Evolutionary conservation across 1,140 invertebrate species (phyloP).

Genomic region (Brachionus angularis): DNA sequence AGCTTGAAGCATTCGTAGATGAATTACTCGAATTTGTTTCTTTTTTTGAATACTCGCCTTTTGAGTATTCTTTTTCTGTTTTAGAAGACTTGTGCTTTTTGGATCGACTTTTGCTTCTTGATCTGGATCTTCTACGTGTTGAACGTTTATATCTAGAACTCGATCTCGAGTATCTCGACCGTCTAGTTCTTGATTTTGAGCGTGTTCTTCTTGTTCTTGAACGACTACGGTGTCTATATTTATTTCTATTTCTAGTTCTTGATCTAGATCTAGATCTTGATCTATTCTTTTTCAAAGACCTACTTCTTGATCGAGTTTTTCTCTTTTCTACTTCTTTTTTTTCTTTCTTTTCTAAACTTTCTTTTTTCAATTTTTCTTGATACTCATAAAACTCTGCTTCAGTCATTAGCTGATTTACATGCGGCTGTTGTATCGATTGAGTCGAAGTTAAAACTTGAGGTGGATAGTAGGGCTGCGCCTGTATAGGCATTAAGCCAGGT

Average conservation of each 20-base stretch:
- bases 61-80: constrained; percentile 20
- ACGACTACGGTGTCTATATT: not conserved
- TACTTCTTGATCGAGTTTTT: not conserved
- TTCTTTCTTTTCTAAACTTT: not conserved
- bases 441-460: too few species aligned
- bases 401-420: not conserved
- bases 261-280: not conserved
- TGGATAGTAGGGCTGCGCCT: too few species aligned
- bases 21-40: too few species aligned
- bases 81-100: constrained; percentile 29
- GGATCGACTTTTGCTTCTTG: not conserved
- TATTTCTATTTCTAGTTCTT: not conserved
- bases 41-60: too few species aligned
- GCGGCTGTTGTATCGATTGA: too few species aligned
- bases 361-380: constrained; percentile 28
- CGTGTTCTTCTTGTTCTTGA: constrained; percentile 7
- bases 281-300: not conserved
- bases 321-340: not conserved
- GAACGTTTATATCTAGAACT: constrained; percentile 3
- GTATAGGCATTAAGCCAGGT: too few species aligned
- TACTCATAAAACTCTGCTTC: constrained; percentile 32
- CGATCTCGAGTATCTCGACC: not conserved
- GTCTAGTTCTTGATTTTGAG: not conserved
- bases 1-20: too few species aligned
- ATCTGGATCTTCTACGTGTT: not conserved